phyloP scores from a whole-genome alignment of 2,797 vertebrate genomes.

The Crypturellus tataupa region DNA sequence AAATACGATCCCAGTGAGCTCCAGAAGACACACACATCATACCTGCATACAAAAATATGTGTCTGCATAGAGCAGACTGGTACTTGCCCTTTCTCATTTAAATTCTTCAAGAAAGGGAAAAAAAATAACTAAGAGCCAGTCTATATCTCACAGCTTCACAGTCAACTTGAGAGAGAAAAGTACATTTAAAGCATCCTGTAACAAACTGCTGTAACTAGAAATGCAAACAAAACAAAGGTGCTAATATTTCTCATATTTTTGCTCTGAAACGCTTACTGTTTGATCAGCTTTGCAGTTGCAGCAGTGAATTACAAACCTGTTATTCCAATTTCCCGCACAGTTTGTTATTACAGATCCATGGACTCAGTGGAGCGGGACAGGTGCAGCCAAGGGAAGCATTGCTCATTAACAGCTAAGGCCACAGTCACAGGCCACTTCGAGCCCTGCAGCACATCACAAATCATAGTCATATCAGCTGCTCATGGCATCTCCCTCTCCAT shows the following conservation, averaged over 20 bases:
- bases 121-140: neutral
- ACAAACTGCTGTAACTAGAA: neutral
- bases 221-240: neutral
- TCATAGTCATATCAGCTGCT: neutral
- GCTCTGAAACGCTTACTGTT: neutral
- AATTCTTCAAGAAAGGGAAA: neutral
- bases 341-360: neutral
- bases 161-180: neutral
- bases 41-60: neutral
- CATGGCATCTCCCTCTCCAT: neutral
- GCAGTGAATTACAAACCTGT: neutral
- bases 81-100: neutral
- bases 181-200: neutral
- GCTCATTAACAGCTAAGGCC: conserved; percentile 14
- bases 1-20: neutral
- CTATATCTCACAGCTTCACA: neutral
- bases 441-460: conserved; percentile 6
- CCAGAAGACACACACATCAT: neutral
- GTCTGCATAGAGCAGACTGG: neutral
- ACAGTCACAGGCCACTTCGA: neutral
- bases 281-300: neutral
- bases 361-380: neutral
- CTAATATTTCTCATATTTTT: neutral
- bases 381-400: conserved; percentile 14
- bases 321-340: neutral